phyloP scores from a whole-genome alignment of 1,140 invertebrate genomes.

The Magallana gigas region DNA sequence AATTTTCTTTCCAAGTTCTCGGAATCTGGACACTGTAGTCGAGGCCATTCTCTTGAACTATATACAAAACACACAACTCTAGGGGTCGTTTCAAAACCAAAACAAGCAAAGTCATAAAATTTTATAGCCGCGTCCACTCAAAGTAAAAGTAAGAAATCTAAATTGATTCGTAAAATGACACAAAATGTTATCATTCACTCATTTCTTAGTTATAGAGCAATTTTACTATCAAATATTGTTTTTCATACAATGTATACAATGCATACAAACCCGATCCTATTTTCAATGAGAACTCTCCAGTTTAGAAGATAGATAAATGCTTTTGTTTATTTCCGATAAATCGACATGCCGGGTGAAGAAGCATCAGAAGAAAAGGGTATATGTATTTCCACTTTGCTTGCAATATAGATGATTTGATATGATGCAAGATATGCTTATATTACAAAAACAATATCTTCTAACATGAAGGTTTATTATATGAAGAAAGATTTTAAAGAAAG shows the following conservation, averaged over 20 bases:
- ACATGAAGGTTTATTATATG: too few relatives aligned
- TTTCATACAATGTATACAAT: too few relatives aligned
- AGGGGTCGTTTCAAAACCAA: constrained; percentile 11
- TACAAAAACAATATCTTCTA: too few relatives aligned
- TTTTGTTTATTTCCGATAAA: constrained; percentile 12
- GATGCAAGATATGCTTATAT: too few relatives aligned
- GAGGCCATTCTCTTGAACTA: constrained; percentile 8
- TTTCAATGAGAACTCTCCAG: not conserved
- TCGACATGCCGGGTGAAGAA: constrained; percentile 6
- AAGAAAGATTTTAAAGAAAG: too few relatives aligned
- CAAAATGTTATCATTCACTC: too few relatives aligned
- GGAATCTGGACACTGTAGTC: constrained; percentile 62
- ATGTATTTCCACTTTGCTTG: not conserved
- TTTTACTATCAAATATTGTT: too few relatives aligned
- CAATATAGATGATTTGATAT: too few relatives aligned
- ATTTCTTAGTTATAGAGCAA: too few relatives aligned
- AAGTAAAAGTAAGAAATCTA: too few relatives aligned
- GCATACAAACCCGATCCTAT: not conserved
- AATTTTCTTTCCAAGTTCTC: constrained; percentile 81
- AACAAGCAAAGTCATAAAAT: not conserved
- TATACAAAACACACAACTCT: not conserved
- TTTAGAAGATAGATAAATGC: not conserved
- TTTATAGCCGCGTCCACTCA: too few relatives aligned
- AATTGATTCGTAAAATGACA: too few relatives aligned
- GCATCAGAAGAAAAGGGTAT: not conserved